Base-by-base conservation (phyloP, 2,888 invertebrate species). In the Aphelenchoides bicaudatus region DNA sequence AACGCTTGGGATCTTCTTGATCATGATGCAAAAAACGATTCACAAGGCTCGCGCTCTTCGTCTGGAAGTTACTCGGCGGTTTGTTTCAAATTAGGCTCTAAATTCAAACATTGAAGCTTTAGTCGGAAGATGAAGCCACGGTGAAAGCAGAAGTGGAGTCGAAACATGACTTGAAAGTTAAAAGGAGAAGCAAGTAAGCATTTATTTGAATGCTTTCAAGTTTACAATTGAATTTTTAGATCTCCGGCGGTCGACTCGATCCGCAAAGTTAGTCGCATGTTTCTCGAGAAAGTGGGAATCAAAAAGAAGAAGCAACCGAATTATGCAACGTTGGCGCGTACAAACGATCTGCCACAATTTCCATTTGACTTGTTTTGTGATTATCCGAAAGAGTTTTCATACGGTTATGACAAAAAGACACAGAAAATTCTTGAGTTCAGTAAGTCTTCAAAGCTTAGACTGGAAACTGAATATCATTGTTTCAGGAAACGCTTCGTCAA, bases 1-100 rank as follows among this genome's bases (percentile, higher is more conserved):
- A 74, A 74, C 59, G 74, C 74, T 4, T 74, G 74, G 74, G 72
- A 73, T 54, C 61, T 74, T 38, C 70, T 75, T 28, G 71, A 68
- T 37, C 65, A 67, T 25, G 65, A 66, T 27, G 59, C 25, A 10
- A 25, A 43, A 10, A 8, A 21, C 6, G 43, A 43, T 19, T 43
- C 43, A 6, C 21, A 25, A 19, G 8, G 21, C 10, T 43, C 43
- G 43, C 43, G 43, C 43, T 43, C 43, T 8, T 19, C 43, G 10
- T 43, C 43, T 25, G 43, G 23, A 10, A 43, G 43, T n/a, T 8
- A n/a, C 10, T 19, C 43, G 23, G 27, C n/a, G n/a, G n/a, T n/a
- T n/a, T n/a, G n/a, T n/a, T n/a, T n/a, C n/a, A n/a, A n/a, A n/a
- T n/a, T n/a, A n/a, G n/a, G n/a, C n/a, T n/a, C n/a, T n/a, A n/a